Conservation (phyloP, 2,888 invertebrate genomes). For the Amphipoea oculea region DNA sequence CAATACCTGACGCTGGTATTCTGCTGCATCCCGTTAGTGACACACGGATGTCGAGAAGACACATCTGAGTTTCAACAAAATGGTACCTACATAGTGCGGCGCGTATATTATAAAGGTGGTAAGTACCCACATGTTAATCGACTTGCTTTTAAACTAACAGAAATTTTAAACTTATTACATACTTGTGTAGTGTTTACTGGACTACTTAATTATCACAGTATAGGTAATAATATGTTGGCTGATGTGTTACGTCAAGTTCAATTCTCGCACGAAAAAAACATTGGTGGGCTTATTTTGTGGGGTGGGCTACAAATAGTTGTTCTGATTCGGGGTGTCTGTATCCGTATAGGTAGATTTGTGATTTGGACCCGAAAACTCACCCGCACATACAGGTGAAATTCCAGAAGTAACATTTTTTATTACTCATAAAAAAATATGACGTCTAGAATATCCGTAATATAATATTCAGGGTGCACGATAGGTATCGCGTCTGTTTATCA, state of each 20-base stretch:
- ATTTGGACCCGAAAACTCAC: constrained; percentile 8
- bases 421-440: constrained; percentile 38
- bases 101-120: no score
- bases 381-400: not conserved
- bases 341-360: not conserved
- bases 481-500: constrained; percentile 46
- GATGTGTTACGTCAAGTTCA: not conserved
- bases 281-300: not conserved
- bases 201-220: no score
- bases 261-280: not conserved
- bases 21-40: no score
- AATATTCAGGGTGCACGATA: constrained; percentile 37
- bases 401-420: constrained; percentile 3
- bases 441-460: constrained; percentile 17
- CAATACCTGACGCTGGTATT: no score
- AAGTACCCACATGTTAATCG: no score
- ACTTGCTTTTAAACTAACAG: no score
- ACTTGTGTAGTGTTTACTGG: no score
- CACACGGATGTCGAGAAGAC: no score
- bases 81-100: no score
- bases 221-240: no score
- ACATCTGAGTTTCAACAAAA: no score
- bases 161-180: no score
- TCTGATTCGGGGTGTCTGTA: not conserved
- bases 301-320: constrained; percentile 2